Base-by-base conservation (phyloP, 2,113 vertebrate species). In the Oryzias woworae region DNA sequence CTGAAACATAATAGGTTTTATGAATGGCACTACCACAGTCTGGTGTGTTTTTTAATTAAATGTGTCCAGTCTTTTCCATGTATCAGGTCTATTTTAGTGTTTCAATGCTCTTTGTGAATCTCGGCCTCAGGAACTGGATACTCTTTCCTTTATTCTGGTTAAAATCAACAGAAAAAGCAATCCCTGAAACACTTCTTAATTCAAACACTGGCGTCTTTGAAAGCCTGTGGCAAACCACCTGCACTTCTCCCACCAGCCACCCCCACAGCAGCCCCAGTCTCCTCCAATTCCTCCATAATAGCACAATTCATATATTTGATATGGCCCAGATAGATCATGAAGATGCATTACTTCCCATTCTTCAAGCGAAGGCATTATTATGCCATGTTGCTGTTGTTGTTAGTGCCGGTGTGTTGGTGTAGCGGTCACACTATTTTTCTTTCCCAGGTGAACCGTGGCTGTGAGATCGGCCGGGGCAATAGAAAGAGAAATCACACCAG, bases 401-500 rank as follows among this genome's bases (percentile, higher is more conserved):
- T 70, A 53, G 74, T 17, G 66, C 52, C 17, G 48, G n/a, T 64
- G 73, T 66, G 74, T 63, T 63, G 66, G 51, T 54, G 81, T 53
- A 48, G 64, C 42, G 69, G 78, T 80, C 76, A 71, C 66, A 23
- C 69, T 57, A 82, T 86, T 83, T 80, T 72, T 81, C 73, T 81
- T 68, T 51, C 67, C 46, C 75, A 83, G 55, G 60, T 76, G 73
- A 81, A 72, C 63, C 71, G 55, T 80, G 77, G 85, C 78, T 71
- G 75, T 41, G 20, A 74, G 81, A 88, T 82, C 77, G 77, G 77
- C 75, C 73, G 55, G 58, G 78, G 79, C 84, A 77, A 36, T 62
- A 53, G 77, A 78, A 83, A 83, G 73, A 80, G 80, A 88, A 92
- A 91, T 91, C 81, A 75, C 83, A 84, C 47, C 44, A 47, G 77